These are phyloP conservation scores for Pseudolycoriella hygida DNA, from an alignment of 2,888 invertebrate genomes.

Conservation along the genomic window DNA sequence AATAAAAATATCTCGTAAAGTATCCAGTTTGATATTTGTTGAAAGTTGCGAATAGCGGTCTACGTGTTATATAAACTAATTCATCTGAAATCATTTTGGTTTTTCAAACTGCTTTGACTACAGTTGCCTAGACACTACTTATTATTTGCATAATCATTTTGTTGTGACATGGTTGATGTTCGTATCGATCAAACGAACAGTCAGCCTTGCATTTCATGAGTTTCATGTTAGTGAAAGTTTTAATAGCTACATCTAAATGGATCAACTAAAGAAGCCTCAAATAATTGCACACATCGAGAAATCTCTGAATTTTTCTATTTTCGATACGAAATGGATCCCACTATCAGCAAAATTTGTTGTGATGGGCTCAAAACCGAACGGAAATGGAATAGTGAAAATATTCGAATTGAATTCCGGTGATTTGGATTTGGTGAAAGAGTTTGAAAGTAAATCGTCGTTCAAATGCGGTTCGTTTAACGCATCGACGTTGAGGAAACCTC, in stretches of 20 bases:
- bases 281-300: constrained; percentile 77
- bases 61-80: too few relatives aligned
- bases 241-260: background rate
- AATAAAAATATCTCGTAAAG: too few relatives aligned
- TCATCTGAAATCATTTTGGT: too few relatives aligned
- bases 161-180: too few relatives aligned
- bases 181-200: too few relatives aligned
- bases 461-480: constrained; percentile 92
- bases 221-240: too few relatives aligned
- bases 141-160: too few relatives aligned
- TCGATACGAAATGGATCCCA: constrained; percentile 92
- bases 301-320: constrained; percentile 65
- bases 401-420: constrained; percentile 62
- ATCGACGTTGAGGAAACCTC: constrained; percentile 58
- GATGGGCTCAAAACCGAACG: constrained; percentile 69
- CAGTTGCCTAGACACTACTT: too few relatives aligned
- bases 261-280: constrained; percentile 59
- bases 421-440: constrained; percentile 47
- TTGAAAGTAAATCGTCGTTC: constrained; percentile 66
- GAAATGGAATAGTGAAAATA: constrained; percentile 69
- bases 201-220: too few relatives aligned
- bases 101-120: too few relatives aligned
- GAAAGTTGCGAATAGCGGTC: too few relatives aligned
- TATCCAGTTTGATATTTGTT: too few relatives aligned
- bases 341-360: constrained; percentile 84